Evolutionary conservation across 2,113 vertebrate genomes (phyloP), one percentile per base, ranked within the genome.

Genomic region (Neomonachus schauinslandi): DNA sequence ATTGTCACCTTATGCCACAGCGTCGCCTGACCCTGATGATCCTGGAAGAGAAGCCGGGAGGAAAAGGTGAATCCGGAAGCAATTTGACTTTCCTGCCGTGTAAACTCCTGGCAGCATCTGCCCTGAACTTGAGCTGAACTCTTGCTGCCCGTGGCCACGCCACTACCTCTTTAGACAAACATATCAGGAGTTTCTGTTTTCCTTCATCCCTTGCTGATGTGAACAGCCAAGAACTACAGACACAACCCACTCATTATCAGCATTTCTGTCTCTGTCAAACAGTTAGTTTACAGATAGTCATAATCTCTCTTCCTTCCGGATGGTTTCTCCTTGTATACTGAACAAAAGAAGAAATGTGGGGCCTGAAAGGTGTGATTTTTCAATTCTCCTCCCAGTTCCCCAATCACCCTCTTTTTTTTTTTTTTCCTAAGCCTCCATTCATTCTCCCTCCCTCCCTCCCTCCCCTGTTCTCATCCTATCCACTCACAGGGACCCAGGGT

Each of bases 41-140:
- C 96, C 94, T 96, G 95, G 91, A 97, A 88, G 61, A 96, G 97
- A 96, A 91, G 79, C n/a, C 63, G 94, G 94, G 95, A 98, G 98
- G 97, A 98, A 98, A 98, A 99, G 99, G 97, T 98, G 98, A 99
- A 99, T 99, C 99, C 99, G 98, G 99, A 99, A 99, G 99, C 99
- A 99, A 98, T 99, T 99, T 99, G 98, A 98, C 98, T 99, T 99
- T 99, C 99, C 99, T 99, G 98, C 99, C 97, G 98, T 91, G 98
- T 98, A 97, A 99, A 99, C 99, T 98, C 92, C 98, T 98, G 99
- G 99, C 99, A 98, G 98, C 99, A 99, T 99, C 98, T 99, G 99
- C 98, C 98, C 98, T 99, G 99, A 99, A 99, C 99, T 99, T 98
- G 98, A 98, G 98, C 98, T 99, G 99, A 99, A 99, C 99, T 98